Evolutionary conservation across 64 coral and sea anemone species (phyloP).

Genomic region (Trachythela sp.): DNA sequence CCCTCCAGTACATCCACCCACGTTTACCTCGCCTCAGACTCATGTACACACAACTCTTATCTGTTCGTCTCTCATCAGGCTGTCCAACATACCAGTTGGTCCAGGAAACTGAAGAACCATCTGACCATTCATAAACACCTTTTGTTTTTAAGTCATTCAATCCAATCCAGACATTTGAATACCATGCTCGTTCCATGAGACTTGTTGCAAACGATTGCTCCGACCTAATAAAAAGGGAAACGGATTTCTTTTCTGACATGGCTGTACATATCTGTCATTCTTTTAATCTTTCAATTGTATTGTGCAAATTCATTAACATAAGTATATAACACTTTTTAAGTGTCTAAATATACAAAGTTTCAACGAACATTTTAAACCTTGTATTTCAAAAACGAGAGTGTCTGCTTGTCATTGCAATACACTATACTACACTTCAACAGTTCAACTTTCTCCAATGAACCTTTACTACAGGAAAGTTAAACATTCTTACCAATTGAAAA

Average conservation of each 20-base stretch:
- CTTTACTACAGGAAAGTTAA: no score
- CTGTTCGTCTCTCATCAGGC: not conserved
- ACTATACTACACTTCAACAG: no score
- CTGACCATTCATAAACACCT: constrained; percentile 6
- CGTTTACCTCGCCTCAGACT: not conserved
- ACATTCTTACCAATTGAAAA: no score
- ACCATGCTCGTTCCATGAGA: constrained; percentile 11
- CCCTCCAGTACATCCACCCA: not conserved
- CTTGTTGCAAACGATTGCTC: not conserved
- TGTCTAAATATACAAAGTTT: no score
- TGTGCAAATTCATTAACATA: no score
- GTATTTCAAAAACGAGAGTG: no score
- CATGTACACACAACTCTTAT: not conserved
- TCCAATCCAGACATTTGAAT: not conserved
- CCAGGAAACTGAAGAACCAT: not conserved
- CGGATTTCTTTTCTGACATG: not conserved
- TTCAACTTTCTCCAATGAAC: no score
- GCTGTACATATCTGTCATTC: no score
- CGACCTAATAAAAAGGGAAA: not conserved
- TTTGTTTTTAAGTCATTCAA: constrained; percentile 27
- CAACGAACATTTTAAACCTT: no score
- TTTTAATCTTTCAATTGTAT: no score
- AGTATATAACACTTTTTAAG: no score
- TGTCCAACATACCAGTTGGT: constrained; percentile 13
- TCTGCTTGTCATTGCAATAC: no score